A percentile compares a stretch with the other conserved stretches of the same genome.
Evolutionary conservation across 2,113 vertebrate genomes (phyloP).

Genomic region (Electrona antarctica): DNA sequence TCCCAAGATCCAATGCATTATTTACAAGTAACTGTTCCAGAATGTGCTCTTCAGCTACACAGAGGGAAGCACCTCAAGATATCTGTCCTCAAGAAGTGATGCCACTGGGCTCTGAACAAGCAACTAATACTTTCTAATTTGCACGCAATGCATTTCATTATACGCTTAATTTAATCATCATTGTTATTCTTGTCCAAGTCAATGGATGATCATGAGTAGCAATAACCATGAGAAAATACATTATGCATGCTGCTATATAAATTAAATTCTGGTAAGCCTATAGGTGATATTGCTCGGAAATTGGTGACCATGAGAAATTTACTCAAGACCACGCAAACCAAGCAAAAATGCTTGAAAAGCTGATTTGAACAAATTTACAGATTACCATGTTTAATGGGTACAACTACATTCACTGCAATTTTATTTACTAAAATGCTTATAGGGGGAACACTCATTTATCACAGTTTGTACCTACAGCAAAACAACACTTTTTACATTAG

Average conservation of each 20-base stretch:
- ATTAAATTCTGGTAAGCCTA: no score
- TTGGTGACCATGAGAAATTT: neutral
- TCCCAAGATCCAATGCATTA: slow-evolving; percentile 58
- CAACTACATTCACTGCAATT: slow-evolving; percentile 1
- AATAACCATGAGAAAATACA: neutral
- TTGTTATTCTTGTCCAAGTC: neutral
- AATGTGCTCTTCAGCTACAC: slow-evolving; percentile 33
- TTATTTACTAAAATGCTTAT: slow-evolving; percentile 7
- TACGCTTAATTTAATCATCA: slow-evolving; percentile 1
- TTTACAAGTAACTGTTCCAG: slow-evolving; percentile 51
- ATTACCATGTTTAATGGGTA: slow-evolving; percentile 13
- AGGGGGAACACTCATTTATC: no score
- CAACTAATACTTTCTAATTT: neutral
- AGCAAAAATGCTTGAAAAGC: neutral
- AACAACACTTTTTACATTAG: no score
- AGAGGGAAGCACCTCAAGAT: slow-evolving; percentile 30
- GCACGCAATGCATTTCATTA: neutral
- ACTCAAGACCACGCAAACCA: neutral
- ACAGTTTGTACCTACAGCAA: no score
- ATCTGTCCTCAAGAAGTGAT: slow-evolving; percentile 2
- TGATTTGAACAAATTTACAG: slow-evolving; percentile 14
- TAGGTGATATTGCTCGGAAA: no score
- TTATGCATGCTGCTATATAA: neutral
- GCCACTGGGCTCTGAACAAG: neutral
- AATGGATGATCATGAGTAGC: neutral